Evolutionary conservation across 2,113 vertebrate genomes (phyloP), one percentile per base, ranked within the genome.

Genomic region (Scolopax mira): DNA sequence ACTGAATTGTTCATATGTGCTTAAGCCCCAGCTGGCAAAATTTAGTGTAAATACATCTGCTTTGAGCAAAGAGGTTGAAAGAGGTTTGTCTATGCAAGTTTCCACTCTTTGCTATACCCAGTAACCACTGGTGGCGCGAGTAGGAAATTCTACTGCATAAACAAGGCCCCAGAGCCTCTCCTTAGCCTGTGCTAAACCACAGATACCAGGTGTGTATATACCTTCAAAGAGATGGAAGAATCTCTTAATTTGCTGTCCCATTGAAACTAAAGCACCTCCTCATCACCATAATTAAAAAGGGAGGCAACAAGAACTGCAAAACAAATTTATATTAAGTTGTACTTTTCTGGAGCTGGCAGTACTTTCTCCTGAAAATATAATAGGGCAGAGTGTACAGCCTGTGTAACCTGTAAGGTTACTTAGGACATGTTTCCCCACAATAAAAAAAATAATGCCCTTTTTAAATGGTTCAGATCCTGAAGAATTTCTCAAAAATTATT

Each of bases 211-310:
- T 78, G 89, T 83, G 91, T 85, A 39, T 91, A 57, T 72, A 84
- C 4, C 82, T 95, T 95, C 91, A 95, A 93, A 96, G 90, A 83
- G 88, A 81, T 46, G 23, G 48, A 82, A 65, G 90, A 95, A 95
- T 92, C 78, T 93, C 83, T 94, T 96, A 84, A 92, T 96, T 95
- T 95, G 93, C 85, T 94, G 71, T 84, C 84, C 70, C 79, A 94
- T 84, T 94, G 88, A 97, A 94, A 67, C 79, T 90, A 77, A 91
- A 96, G 65, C 69, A 88, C 69, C 64, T 83, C 80, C 70, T 89
- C 83, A 92, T 73, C 79, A 86, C 54, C 55, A 35, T 97, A 96
- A 97, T 97, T 97, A 93, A 95, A 94, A 89, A 96, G 93, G 88
- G 95, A 96, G 95, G 93, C 58, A 88, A 90, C 95, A 51, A n/a